phyloP scores from a whole-genome alignment of 2,888 invertebrate species.

The Torymus auratus region DNA sequence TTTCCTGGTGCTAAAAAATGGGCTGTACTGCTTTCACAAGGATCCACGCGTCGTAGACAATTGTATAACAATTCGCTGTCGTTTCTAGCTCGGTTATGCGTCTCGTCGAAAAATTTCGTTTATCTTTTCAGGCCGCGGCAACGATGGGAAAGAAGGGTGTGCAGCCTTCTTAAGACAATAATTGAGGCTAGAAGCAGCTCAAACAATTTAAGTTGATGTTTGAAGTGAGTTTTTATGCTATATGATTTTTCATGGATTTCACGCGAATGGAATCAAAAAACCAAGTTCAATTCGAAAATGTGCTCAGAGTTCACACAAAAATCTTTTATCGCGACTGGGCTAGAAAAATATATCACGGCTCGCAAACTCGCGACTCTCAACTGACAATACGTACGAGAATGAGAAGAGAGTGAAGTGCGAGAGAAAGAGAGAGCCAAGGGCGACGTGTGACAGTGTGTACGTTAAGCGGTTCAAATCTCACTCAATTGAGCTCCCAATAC shows the following conservation, averaged over 20 bases:
- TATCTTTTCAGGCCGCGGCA: constrained; percentile 39
- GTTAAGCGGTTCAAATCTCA: constrained; percentile 27
- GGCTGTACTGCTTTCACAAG: too few relatives aligned
- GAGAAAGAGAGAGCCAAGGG: not conserved
- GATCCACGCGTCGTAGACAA: constrained; percentile 30
- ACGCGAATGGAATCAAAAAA: constrained; percentile 17
- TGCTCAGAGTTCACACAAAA: constrained; percentile 8
- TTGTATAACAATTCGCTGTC: constrained; percentile 36
- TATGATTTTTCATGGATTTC: too few relatives aligned
- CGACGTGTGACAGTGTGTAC: not conserved
- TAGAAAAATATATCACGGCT: constrained; percentile 32
- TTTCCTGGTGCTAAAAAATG: too few relatives aligned
- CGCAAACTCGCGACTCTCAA: not conserved
- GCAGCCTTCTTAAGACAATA: constrained; percentile 46
- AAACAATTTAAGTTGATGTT: not conserved
- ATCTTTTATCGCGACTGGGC: constrained; percentile 40
- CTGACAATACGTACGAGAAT: too few relatives aligned
- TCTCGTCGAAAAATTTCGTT: constrained; percentile 56
- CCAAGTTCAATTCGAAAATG: constrained; percentile 23
- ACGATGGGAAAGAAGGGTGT: not conserved
- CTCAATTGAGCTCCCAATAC: constrained; percentile 51
- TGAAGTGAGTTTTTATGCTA: too few relatives aligned
- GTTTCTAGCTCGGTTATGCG: constrained; percentile 41
- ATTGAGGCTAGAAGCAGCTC: constrained; percentile 51
- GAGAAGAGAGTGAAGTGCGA: too few relatives aligned